Conservation (phyloP, 35 echinoderm and acorn worm species). For the Eucidaris tribuloides region DNA sequence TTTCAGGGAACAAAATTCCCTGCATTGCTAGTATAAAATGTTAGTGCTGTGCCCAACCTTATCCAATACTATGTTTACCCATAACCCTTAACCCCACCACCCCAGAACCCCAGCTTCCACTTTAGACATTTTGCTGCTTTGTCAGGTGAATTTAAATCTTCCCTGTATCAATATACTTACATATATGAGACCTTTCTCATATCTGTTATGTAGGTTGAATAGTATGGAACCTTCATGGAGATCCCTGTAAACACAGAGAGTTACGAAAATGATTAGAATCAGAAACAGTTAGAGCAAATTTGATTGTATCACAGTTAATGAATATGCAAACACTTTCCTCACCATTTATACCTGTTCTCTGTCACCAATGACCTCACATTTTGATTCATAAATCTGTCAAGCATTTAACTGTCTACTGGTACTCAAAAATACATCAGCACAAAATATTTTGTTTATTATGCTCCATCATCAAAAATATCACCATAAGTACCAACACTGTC, state of each 20-base stretch:
- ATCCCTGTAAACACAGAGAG: constrained; percentile 68
- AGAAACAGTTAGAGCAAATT: not conserved
- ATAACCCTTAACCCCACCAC: too few relatives aligned
- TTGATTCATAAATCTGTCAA: not conserved
- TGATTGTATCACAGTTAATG: not conserved
- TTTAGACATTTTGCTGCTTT: not conserved
- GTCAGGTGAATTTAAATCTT: not conserved
- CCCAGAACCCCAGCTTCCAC: too few relatives aligned
- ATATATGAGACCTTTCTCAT: constrained; percentile 90
- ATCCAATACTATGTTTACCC: too few relatives aligned
- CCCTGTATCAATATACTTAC: constrained; percentile 62
- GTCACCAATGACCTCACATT: not conserved
- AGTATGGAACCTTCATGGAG: constrained; percentile 95
- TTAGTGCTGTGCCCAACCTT: too few relatives aligned
- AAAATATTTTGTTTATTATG: not conserved
- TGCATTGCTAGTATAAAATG: too few relatives aligned
- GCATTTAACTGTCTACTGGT: not conserved
- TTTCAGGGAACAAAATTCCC: too few relatives aligned
- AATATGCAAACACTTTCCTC: not conserved
- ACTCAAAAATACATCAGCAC: not conserved
- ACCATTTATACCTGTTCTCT: not conserved
- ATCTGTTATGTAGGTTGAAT: constrained; percentile 79
- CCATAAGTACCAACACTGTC: too few relatives aligned
- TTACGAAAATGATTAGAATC: not conserved
- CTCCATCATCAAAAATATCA: too few relatives aligned